phyloP scores from a whole-genome alignment of 2,113 vertebrate genomes.

The Dicaeum eximium region DNA sequence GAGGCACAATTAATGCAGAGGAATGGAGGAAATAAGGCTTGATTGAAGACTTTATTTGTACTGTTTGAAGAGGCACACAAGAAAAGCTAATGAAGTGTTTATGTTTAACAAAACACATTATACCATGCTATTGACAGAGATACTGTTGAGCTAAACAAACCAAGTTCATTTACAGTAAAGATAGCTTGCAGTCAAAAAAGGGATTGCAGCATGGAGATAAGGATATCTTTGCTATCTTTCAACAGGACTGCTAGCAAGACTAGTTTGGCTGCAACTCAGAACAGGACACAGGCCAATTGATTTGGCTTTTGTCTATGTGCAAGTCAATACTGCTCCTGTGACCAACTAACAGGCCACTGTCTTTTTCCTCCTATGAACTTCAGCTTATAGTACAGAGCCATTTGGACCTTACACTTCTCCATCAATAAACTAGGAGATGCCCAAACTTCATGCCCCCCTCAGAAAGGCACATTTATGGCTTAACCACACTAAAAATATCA shows the following conservation, averaged over 20 bases:
- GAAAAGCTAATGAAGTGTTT: background rate
- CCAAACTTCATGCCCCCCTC: background rate
- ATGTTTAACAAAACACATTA: background rate
- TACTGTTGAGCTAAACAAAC: background rate
- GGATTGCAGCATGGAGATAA: background rate
- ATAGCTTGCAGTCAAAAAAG: background rate
- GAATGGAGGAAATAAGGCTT: background rate
- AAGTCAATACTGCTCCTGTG: background rate
- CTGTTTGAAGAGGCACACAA: background rate
- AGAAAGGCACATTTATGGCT: background rate
- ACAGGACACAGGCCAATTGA: background rate
- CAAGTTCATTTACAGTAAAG: background rate
- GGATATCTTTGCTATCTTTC: background rate
- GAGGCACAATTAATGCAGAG: background rate
- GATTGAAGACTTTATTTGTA: background rate
- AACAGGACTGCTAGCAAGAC: background rate
- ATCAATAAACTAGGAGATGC: background rate
- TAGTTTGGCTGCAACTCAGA: background rate
- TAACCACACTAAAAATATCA: background rate
- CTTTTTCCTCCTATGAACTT: background rate
- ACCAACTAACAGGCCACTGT: background rate
- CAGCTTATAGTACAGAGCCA: background rate
- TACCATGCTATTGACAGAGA: background rate
- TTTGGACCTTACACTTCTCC: background rate
- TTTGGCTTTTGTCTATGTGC: background rate